Base-by-base conservation (phyloP, 1,140 invertebrate species). In the Notospermus geniculatus region DNA sequence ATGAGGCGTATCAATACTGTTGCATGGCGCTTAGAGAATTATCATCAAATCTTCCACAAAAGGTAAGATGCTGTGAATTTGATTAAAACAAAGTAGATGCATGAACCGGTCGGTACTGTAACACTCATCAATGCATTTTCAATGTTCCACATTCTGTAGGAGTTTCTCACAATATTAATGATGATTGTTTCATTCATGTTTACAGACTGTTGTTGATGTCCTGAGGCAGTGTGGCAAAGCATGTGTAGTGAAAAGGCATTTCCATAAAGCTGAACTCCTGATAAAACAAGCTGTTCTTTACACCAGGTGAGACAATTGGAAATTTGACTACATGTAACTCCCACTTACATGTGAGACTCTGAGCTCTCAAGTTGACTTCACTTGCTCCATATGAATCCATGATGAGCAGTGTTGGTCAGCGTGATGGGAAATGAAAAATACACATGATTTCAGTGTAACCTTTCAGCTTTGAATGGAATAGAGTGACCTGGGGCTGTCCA, bases 171-270 rank as follows among this genome's bases (percentile, higher is more conserved):
- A n/a, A n/a, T n/a, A n/a, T n/a, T n/a, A n/a, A n/a, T n/a, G n/a
- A n/a, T n/a, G n/a, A n/a, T n/a, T n/a, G n/a, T n/a, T n/a, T n/a
- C n/a, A n/a, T n/a, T n/a, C n/a, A n/a, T 68, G 28, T 60, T 69
- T 67, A 61, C 67, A 79, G 73, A 70, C 74, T 28, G 86, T 86
- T 19, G 85, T 94, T 36, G 90, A 93, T 77, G 89, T 93, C 39
- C 75, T 94, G 4, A 85, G 91, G 36, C 88, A 91, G 72, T 89
- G 90, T 67, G 88, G 90, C 46, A 93, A 91, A 83, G 87, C 90
- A 9, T 94, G 91, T 82, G 89, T 94, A 11, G 86, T 92, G 7
- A 94, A 93, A 82, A 83, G 91, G 56, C 87, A 91, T 68, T 93
- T 93, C 81, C 77, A 83, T 22, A 88, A 87, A 74, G 92, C 92